These are phyloP conservation scores for Leptopilina clavipes DNA, from an alignment of 1,140 invertebrate species.

Conservation along the genomic window DNA sequence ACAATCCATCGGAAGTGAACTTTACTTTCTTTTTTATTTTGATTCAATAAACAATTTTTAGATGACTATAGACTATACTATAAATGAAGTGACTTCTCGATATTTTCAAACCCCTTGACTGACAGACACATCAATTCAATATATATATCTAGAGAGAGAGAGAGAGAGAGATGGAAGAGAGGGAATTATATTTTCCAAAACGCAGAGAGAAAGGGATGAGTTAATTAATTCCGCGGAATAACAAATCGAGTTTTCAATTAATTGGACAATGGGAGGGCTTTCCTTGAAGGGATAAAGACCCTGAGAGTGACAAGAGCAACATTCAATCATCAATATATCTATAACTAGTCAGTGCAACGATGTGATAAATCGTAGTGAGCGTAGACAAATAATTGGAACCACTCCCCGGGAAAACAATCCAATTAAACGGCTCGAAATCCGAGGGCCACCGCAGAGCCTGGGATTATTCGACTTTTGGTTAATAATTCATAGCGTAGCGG, in stretches of 20 bases:
- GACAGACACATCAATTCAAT: neutral
- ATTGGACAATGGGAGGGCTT: neutral
- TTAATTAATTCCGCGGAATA: neutral
- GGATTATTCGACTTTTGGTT: constrained; percentile 42
- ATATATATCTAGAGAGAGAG: too few species aligned
- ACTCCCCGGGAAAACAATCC: constrained; percentile 42
- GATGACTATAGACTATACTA: too few species aligned
- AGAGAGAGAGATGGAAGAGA: too few species aligned
- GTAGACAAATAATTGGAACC: constrained; percentile 46
- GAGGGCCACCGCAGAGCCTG: constrained; percentile 2
- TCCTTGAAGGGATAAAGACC: neutral
- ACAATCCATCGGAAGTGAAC: neutral
- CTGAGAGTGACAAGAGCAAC: neutral
- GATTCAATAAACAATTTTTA: constrained; percentile 3
- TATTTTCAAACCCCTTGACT: too few species aligned
- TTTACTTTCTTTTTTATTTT: constrained; percentile 6
- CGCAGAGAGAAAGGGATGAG: too few species aligned
- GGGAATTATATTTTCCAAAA: neutral
- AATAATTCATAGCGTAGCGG: constrained; percentile 30
- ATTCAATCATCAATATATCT: constrained; percentile 1
- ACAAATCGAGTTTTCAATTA: constrained; percentile 1
- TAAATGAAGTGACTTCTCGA: too few species aligned
- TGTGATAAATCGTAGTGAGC: constrained; percentile 35
- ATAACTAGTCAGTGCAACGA: constrained; percentile 3
- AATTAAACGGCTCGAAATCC: constrained; percentile 42